A percentile compares a stretch with the other conserved stretches of the same genome.
Evolutionary conservation across 2,113 vertebrate species (phyloP).

Genomic region (Channa argus): DNA sequence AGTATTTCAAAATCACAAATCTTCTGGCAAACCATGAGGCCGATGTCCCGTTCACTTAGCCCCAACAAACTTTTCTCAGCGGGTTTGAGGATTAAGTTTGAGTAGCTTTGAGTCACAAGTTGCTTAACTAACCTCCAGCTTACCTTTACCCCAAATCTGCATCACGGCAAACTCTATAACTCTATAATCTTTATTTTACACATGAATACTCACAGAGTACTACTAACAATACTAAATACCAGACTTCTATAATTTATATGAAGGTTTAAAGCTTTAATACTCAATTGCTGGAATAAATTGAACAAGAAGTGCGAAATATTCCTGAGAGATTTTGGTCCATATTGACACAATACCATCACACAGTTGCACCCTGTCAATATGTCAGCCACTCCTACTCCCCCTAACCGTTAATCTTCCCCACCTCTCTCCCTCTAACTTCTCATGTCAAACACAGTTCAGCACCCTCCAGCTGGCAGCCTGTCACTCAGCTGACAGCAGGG

Average conservation of each 20-base stretch:
- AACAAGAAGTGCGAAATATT: too few relatives aligned
- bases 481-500: conserved; percentile 53
- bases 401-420: conserved; percentile 34
- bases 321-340: too few relatives aligned
- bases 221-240: background rate
- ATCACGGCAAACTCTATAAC: background rate
- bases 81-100: conserved; percentile 32
- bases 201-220: background rate
- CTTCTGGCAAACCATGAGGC: background rate
- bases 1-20: too few relatives aligned
- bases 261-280: conserved; percentile 11
- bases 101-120: conserved; percentile 46
- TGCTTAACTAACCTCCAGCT: conserved; percentile 37
- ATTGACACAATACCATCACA: too few relatives aligned
- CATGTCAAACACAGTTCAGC: conserved; percentile 54
- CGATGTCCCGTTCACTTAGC: background rate
- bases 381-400: conserved; percentile 38
- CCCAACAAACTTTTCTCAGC: too few relatives aligned
- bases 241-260: background rate
- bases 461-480: conserved; percentile 51
- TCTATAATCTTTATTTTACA: conserved; percentile 26
- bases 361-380: conserved; percentile 7
- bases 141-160: conserved; percentile 29
- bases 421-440: conserved; percentile 34
- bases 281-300: too few relatives aligned